A percentile compares a stretch with the other conserved stretches of the same genome.
phyloP scores from a whole-genome alignment of 2,797 vertebrate genomes.

The Sitta carolinensis region DNA sequence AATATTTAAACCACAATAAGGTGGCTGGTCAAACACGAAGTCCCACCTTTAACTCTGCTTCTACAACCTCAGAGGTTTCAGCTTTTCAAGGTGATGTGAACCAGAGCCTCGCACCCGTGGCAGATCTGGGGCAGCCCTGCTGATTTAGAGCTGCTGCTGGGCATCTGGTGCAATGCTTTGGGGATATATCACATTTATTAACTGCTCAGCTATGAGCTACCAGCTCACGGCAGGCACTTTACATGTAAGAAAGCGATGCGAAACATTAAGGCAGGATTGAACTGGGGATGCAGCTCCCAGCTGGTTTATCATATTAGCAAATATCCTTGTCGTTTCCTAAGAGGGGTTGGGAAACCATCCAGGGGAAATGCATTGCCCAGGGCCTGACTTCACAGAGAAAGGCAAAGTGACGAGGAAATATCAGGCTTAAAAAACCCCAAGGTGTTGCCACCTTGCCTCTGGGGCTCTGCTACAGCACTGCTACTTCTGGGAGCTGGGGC shows the following conservation, averaged over 20 bases:
- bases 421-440: not conserved
- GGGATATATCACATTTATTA: not conserved
- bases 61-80: not conserved
- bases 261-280: slow-evolving; percentile 2
- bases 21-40: not conserved
- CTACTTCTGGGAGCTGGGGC: not conserved
- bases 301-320: not conserved
- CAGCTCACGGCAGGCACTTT: not conserved
- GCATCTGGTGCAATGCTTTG: not conserved
- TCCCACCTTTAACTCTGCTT: not conserved
- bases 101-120: accelerated
- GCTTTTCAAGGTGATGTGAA: not conserved
- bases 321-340: not conserved
- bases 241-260: not conserved
- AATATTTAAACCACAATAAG: slow-evolving; percentile 4
- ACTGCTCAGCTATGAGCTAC: not conserved
- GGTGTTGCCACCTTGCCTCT: not conserved
- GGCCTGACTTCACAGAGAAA: not conserved
- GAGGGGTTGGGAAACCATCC: slow-evolving; percentile 1
- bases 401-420: not conserved
- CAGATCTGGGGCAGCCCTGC: not conserved
- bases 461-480: not conserved
- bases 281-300: not conserved
- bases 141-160: not conserved
- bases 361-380: not conserved